These are phyloP conservation scores for Scrobipalpa costella DNA, from an alignment of 2,888 invertebrate species.

Conservation along the genomic window DNA sequence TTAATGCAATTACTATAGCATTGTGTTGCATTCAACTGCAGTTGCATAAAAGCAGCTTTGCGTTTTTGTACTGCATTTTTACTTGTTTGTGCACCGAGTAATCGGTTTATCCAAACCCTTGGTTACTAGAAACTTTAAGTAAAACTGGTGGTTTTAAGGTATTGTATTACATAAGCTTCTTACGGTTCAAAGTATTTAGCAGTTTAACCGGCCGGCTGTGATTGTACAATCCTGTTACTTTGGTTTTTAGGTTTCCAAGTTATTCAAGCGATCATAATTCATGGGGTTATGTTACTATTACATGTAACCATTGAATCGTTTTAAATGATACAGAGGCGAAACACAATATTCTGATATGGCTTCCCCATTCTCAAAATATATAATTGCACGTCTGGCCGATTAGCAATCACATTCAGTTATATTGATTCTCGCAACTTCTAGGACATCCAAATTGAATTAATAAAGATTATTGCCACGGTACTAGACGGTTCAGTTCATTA, in stretches of 20 bases:
- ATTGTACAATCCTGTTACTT: conserved; percentile 14
- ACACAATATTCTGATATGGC: no score
- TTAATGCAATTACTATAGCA: conserved; percentile 15
- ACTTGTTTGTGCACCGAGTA: not conserved
- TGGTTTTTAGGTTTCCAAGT: conserved; percentile 13
- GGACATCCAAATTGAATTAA: no score
- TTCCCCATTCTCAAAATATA: no score
- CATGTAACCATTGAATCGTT: not conserved
- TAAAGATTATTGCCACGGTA: not conserved
- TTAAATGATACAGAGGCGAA: not conserved
- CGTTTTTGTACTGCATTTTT: not conserved
- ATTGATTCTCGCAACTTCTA: no score
- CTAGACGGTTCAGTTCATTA: conserved; percentile 10
- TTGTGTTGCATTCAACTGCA: conserved; percentile 9
- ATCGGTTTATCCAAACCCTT: not conserved
- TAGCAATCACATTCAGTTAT: no score
- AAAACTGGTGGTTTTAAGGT: not conserved
- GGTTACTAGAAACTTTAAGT: not conserved
- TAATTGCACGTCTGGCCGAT: no score
- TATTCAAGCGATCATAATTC: not conserved
- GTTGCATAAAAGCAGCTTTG: not conserved
- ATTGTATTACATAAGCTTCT: conserved; percentile 4
- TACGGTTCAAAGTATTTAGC: conserved; percentile 16
- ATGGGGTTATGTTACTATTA: not conserved
- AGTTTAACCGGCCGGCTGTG: conserved; percentile 17